Percentiles rank a stretch among this genome's conserved stretches.
Evolutionary conservation across 2,113 vertebrate genomes (phyloP).

Genomic region (Rhodinocichla rosea): DNA sequence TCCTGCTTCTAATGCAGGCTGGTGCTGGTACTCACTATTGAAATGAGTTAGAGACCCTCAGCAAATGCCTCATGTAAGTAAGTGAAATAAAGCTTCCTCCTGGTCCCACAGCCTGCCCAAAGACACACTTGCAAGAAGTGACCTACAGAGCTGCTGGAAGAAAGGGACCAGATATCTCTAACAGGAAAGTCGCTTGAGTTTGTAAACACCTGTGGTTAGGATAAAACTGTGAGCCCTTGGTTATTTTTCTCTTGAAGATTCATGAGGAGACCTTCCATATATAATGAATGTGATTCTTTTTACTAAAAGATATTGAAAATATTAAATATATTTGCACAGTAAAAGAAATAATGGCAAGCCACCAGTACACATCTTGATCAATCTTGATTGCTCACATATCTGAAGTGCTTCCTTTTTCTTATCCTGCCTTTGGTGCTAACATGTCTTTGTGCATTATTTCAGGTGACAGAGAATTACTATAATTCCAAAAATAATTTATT

Average conservation of each 20-base stretch:
- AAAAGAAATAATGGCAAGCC: background rate
- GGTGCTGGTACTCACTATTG: background rate
- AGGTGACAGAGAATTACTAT: background rate
- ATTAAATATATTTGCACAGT: background rate
- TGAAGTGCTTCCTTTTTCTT: background rate
- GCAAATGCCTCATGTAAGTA: background rate
- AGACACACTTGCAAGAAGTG: background rate
- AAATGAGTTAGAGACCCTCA: background rate
- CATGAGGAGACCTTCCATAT: background rate
- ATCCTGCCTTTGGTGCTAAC: background rate
- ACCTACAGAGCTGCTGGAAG: background rate
- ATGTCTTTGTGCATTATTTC: background rate
- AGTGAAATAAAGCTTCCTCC: background rate
- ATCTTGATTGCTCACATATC: background rate
- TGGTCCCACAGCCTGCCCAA: background rate
- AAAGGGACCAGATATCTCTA: background rate
- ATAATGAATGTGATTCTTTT: background rate
- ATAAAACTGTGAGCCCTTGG: background rate
- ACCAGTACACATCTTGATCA: background rate
- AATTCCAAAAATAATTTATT: conserved; percentile 29
- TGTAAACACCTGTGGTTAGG: background rate
- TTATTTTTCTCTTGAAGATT: background rate
- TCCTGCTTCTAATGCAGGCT: background rate
- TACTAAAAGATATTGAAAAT: background rate
- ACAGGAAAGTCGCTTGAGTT: background rate